phyloP scores from a whole-genome alignment of 2,797 vertebrate species.

The Protosalanx chinensis region DNA sequence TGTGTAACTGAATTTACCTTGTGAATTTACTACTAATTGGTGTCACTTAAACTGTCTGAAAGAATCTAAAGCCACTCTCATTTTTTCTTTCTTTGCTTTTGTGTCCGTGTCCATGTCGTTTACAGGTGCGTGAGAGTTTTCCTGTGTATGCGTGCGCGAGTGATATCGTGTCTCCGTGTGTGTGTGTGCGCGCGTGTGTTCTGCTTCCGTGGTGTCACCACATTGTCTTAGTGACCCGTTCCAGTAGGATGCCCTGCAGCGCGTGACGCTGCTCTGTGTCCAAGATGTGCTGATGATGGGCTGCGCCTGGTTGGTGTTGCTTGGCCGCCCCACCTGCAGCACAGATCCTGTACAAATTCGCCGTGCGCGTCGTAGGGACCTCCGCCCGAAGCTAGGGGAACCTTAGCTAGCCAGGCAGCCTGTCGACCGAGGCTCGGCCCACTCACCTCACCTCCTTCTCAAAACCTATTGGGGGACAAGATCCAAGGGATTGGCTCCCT shows the following conservation, averaged over 20 bases:
- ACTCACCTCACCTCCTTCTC: not conserved
- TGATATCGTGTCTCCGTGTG: conserved; percentile 42
- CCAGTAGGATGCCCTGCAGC: conserved; percentile 60
- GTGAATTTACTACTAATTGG: conserved; percentile 12
- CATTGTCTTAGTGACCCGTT: conserved; percentile 70
- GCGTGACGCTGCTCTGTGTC: conserved; percentile 61
- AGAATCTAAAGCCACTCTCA: conserved; percentile 40
- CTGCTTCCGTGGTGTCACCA: conserved; percentile 66
- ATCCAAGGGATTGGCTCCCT: not conserved
- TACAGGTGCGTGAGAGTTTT: conserved; percentile 53
- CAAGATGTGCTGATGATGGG: conserved; percentile 86
- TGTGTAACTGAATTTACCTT: conserved; percentile 9
- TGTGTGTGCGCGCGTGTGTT: conserved; percentile 37
- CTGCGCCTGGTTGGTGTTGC: conserved; percentile 96
- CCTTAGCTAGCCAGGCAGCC: not conserved
- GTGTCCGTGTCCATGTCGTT: conserved; percentile 48
- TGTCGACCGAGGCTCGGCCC: conserved; percentile 4
- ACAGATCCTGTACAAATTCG: conserved; percentile 65
- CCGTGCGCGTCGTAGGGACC: conserved; percentile 30
- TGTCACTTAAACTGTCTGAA: conserved; percentile 8
- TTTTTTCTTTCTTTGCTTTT: conserved; percentile 48
- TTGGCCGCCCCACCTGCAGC: conserved; percentile 90
- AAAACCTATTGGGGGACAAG: not conserved
- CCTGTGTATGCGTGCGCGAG: conserved; percentile 34
- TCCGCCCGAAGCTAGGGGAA: not conserved